These are phyloP conservation scores for Drosophila paucipuncta DNA, from an alignment of 2,888 invertebrate genomes.

Conservation along the genomic window DNA sequence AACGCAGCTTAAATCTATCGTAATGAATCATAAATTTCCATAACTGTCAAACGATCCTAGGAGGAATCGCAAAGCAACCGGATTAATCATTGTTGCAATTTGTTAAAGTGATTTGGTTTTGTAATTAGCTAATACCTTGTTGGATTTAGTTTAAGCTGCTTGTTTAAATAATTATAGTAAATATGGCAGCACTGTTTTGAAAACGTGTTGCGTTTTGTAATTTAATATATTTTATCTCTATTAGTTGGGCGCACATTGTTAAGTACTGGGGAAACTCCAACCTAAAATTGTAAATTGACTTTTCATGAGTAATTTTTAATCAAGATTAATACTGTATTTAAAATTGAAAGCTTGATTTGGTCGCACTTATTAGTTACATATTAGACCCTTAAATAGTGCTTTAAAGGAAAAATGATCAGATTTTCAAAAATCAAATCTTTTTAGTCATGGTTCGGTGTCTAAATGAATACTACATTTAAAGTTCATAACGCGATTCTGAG, in stretches of 20 bases:
- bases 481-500: no score
- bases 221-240: background rate
- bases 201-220: background rate
- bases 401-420: no score
- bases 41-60: constrained; percentile 67
- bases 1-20: constrained; percentile 46
- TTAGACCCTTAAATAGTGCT: no score
- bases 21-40: constrained; percentile 79
- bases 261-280: background rate
- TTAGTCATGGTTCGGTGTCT: no score
- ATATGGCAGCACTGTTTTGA: background rate
- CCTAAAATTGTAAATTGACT: background rate
- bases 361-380: background rate
- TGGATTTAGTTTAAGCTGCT: background rate
- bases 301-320: background rate
- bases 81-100: constrained; percentile 52
- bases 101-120: constrained; percentile 43
- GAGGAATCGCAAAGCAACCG: constrained; percentile 36
- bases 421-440: no score
- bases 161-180: background rate
- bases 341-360: background rate
- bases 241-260: background rate
- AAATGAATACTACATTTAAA: background rate
- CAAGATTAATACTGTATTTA: no score
- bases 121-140: constrained; percentile 59